These are phyloP conservation scores for Melanerpes aurifrons DNA, from an alignment of 2,113 vertebrate species.

Conservation along the genomic window DNA sequence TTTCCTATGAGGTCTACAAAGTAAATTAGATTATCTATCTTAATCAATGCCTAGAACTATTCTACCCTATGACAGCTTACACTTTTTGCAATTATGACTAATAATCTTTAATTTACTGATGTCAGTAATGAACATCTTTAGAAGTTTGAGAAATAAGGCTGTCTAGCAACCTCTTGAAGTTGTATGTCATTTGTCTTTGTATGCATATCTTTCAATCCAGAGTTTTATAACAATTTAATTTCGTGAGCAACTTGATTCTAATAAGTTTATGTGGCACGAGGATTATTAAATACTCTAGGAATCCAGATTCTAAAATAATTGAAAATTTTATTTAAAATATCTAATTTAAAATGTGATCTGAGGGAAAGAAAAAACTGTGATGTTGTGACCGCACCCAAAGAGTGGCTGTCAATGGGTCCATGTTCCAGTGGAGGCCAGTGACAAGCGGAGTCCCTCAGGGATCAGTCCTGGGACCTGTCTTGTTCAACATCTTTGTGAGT, in stretches of 20 bases:
- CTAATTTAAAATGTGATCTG: accelerated
- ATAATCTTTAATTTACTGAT: not conserved
- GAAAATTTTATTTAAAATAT: not conserved
- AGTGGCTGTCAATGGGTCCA: no score
- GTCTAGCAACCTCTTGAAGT: not conserved
- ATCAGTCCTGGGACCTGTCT: no score
- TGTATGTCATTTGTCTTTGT: not conserved
- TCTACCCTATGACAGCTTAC: not conserved
- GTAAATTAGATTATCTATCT: not conserved
- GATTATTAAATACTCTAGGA: not conserved
- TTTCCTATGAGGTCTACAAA: not conserved
- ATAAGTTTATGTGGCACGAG: not conserved
- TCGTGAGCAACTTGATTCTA: not conserved
- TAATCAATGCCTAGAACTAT: not conserved
- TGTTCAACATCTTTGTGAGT: no score
- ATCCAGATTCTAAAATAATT: not conserved
- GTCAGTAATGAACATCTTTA: accelerated
- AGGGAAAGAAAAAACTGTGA: not conserved
- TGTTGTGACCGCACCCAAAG: no score
- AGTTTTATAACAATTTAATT: not conserved
- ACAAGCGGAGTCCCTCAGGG: no score
- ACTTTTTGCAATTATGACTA: not conserved
- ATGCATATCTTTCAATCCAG: not conserved
- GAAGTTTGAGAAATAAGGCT: not conserved
- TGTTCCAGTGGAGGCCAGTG: no score